Percentiles rank a stretch among this genome's conserved stretches.
Conservation (phyloP, 2,888 invertebrate genomes). For the Athrips mouffetella region DNA sequence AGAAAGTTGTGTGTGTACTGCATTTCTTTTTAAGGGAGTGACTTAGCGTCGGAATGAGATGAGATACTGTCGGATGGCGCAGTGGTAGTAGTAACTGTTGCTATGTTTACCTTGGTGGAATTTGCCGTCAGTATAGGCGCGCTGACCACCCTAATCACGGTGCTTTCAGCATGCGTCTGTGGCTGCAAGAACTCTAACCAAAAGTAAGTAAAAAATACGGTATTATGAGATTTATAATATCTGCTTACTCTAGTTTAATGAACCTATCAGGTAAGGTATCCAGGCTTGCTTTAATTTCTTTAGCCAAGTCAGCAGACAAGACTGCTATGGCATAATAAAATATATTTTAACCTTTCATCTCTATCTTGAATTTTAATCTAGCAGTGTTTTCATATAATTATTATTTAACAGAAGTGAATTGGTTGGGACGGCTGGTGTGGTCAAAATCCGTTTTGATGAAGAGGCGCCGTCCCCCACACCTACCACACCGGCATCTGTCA, state of each 20-base stretch:
- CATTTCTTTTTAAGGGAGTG: conserved; percentile 57
- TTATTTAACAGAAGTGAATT: conserved; percentile 79
- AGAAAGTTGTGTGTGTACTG: conserved; percentile 59
- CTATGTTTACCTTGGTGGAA: conserved; percentile 70
- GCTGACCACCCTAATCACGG: conserved; percentile 64
- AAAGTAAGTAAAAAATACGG: conserved; percentile 77
- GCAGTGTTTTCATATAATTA: too few species aligned
- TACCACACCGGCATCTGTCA: conserved; percentile 73
- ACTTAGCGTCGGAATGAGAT: conserved; percentile 52
- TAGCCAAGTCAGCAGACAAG: too few species aligned
- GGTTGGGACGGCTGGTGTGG: conserved; percentile 79
- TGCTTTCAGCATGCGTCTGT: conserved; percentile 84
- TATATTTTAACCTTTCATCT: too few species aligned
- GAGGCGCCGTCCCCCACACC: conserved; percentile 72
- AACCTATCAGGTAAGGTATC: too few species aligned
- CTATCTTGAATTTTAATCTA: too few species aligned
- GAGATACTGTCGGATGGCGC: conserved; percentile 41
- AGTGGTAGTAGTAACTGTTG: conserved; percentile 50
- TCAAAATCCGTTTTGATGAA: conserved; percentile 77
- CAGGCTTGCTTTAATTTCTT: too few species aligned
- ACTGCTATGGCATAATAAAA: too few species aligned
- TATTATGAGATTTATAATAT: background rate
- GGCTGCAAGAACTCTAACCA: conserved; percentile 85
- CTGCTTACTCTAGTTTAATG: too few species aligned
- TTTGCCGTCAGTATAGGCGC: conserved; percentile 65